These are phyloP conservation scores for Melospiza melodia DNA, from an alignment of 2,113 vertebrate species.

Conservation along the genomic window DNA sequence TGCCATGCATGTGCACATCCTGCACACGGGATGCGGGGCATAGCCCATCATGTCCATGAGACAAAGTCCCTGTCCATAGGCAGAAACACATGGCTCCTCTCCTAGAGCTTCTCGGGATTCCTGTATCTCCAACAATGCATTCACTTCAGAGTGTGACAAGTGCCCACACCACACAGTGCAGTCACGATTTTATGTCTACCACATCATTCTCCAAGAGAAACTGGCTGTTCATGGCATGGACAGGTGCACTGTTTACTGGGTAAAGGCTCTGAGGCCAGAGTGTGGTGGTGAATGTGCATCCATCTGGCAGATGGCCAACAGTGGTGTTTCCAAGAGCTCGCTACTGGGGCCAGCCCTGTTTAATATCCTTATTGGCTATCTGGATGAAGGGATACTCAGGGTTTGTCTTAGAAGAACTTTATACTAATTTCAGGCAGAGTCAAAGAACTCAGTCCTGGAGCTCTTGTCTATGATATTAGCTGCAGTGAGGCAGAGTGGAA, in stretches of 20 bases:
- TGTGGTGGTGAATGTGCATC: neutral
- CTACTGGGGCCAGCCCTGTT: neutral
- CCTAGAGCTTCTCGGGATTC: neutral
- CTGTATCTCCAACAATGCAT: neutral
- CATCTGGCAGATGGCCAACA: neutral
- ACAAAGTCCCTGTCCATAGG: neutral
- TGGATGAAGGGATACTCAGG: neutral
- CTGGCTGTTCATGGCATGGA: neutral
- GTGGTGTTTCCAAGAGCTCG: neutral
- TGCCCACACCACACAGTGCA: neutral
- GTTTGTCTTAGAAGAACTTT: neutral
- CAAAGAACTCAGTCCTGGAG: neutral
- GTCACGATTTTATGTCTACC: neutral
- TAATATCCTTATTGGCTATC: neutral
- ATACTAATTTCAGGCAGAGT: neutral
- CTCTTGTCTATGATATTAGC: neutral
- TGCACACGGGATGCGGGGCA: rapidly evolving
- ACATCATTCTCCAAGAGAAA: neutral
- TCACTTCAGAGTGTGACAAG: neutral
- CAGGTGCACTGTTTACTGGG: neutral
- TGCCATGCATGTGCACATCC: neutral
- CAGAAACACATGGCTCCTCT: neutral
- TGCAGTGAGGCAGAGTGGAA: neutral
- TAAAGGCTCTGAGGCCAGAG: neutral
- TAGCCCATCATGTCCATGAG: neutral